These are phyloP conservation scores for Frankliniella intonsa DNA, from an alignment of 2,888 invertebrate species.

Conservation along the genomic window DNA sequence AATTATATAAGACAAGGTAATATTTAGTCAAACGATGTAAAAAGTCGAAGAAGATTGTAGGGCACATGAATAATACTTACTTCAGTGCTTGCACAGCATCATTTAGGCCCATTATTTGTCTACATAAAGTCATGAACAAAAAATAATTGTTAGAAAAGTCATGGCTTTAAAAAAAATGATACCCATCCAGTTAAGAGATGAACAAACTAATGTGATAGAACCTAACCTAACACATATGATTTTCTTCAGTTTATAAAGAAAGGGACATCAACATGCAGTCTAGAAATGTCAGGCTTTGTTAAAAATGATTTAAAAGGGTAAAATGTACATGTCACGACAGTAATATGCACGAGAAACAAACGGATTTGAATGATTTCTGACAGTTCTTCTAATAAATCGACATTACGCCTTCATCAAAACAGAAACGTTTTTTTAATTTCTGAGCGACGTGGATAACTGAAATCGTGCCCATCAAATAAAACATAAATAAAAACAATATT, in stretches of 20 bases:
- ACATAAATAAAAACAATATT: not conserved
- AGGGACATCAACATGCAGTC: not conserved
- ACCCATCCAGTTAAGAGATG: not conserved
- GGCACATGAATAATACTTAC: not conserved
- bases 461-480: not conserved
- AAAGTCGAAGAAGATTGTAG: not conserved
- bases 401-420: not conserved
- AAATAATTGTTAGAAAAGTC: not conserved
- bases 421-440: not conserved
- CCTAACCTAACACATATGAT: not conserved
- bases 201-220: not conserved
- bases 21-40: not conserved
- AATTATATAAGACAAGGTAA: not conserved
- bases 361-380: not conserved
- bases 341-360: not conserved
- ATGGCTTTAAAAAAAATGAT: not conserved
- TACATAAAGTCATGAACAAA: not conserved
- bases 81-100: constrained; percentile 28
- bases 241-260: not conserved
- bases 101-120: constrained; percentile 25
- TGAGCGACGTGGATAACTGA: not conserved
- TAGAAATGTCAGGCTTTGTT: not conserved
- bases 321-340: not conserved
- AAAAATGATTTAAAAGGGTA: not conserved
- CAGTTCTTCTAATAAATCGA: not conserved